phyloP scores from a whole-genome alignment of 1,140 invertebrate species.

The Zaprionus africanus region DNA sequence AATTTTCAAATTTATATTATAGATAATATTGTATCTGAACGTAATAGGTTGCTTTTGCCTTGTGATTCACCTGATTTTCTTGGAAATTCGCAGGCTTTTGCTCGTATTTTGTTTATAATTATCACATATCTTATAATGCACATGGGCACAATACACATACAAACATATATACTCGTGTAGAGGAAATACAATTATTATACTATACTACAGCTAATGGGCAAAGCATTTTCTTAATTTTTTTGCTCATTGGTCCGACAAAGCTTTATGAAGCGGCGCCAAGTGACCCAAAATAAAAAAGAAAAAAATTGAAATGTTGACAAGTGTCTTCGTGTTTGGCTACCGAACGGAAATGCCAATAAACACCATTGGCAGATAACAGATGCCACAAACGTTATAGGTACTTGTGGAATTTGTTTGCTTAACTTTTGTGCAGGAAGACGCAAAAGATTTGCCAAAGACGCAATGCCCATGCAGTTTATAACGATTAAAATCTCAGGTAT shows the following conservation, averaged over 20 bases:
- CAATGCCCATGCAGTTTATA: constrained; percentile 1
- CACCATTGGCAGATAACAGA: constrained; percentile 39
- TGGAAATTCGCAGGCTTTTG: constrained; percentile 60
- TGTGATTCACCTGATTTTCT: constrained; percentile 66
- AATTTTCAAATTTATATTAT: constrained; percentile 55
- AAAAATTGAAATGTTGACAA: constrained; percentile 55
- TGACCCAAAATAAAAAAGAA: constrained; percentile 26
- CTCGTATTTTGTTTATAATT: constrained; percentile 66
- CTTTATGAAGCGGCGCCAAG: constrained; percentile 56
- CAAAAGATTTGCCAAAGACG: constrained; percentile 4
- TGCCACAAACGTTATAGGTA: constrained; percentile 28
- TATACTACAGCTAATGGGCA: constrained; percentile 3
- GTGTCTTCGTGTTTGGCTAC: constrained; percentile 25
- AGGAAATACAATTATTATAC: constrained; percentile 5
- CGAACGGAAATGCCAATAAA: constrained; percentile 74
- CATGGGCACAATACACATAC: constrained; percentile 5
- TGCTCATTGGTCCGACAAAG: background rate
- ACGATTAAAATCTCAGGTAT: background rate
- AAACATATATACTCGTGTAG: background rate
- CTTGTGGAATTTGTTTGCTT: constrained; percentile 51
- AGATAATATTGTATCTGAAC: constrained; percentile 28
- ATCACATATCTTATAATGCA: constrained; percentile 29
- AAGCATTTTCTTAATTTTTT: constrained; percentile 9
- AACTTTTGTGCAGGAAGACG: constrained; percentile 26
- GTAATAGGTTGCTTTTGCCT: constrained; percentile 38